phyloP scores from a whole-genome alignment of 2,888 invertebrate genomes.

The Fissipunctia ypsillon region DNA sequence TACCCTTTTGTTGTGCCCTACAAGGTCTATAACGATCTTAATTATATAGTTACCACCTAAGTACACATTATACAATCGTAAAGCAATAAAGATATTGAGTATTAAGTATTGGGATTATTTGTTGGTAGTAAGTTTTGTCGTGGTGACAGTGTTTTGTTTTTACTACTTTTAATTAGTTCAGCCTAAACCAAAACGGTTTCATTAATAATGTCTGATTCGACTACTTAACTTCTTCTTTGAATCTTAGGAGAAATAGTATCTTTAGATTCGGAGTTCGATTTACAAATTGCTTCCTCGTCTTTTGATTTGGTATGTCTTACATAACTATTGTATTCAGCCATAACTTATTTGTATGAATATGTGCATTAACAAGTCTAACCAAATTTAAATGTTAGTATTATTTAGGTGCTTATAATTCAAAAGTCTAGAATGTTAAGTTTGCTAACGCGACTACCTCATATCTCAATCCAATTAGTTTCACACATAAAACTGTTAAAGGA shows the following conservation, averaged over 20 bases:
- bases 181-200: background rate
- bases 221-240: background rate
- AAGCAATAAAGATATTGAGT: too few relatives aligned
- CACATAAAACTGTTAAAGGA: constrained; percentile 23
- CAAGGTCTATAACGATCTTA: too few relatives aligned
- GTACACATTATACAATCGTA: too few relatives aligned
- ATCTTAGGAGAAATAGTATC: background rate
- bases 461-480: constrained; percentile 38
- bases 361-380: background rate
- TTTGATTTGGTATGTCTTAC: background rate
- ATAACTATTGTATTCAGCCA: constrained; percentile 1
- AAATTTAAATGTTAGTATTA: background rate
- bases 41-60: too few relatives aligned
- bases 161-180: background rate
- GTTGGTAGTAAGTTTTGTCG: background rate
- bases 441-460: constrained; percentile 4
- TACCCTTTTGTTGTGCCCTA: too few relatives aligned
- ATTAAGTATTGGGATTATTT: background rate
- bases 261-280: background rate
- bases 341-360: background rate
- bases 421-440: constrained; percentile 5
- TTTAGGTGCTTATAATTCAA: background rate
- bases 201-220: background rate
- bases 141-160: background rate
- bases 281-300: constrained; percentile 2